Base-by-base conservation (phyloP, 2,888 invertebrate species). In the Timema podura region DNA sequence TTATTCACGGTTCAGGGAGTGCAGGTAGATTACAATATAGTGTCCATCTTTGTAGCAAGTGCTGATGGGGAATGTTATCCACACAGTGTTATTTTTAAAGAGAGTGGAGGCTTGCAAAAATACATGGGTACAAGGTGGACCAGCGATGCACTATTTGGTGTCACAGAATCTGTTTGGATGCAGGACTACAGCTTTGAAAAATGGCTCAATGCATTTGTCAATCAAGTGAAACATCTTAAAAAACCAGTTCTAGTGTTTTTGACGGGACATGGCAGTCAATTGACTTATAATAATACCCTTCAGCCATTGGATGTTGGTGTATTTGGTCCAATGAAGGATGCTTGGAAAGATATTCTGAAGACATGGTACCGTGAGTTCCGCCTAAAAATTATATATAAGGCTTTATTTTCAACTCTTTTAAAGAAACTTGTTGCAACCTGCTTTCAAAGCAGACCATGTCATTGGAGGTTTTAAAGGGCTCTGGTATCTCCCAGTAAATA, bases 31-130 rank as follows among this genome's bases (percentile, higher is more conserved):
- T 61, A 9, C 7, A 61, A 5, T 16, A 61, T 45, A 61, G 61
- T 61, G 61, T 61, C 45, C 61, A n/a, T 59, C 16, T 61, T 61
- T 61, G 61, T 61, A 45, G 61, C 16, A 61, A 61, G 61, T 61
- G 61, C 30, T 30, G 61, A 15, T 61, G 61, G 61, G 30, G 61
- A 15, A 61, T 5, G 7, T 15, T 61, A 61, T 16, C 61, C 61
- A 61, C 16, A 30, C 5, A 16, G 61, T 61, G 61, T 61, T 13
- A 61, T 61, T 61, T 61, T 61, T 13, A 16, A 61, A 61, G 61
- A 16, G 61, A 16, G 0, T 15, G 61, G 61, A 61, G 61, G 7
- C 16, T 61, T 61, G 2, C 61, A 61, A 61, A 61, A 61, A 45
- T 15, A 61, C 61, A 16, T 61, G 61, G 61, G 30, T 61, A 10